These are phyloP conservation scores for Mesitornis unicolor DNA, from an alignment of 2,113 vertebrate species.

Conservation along the genomic window DNA sequence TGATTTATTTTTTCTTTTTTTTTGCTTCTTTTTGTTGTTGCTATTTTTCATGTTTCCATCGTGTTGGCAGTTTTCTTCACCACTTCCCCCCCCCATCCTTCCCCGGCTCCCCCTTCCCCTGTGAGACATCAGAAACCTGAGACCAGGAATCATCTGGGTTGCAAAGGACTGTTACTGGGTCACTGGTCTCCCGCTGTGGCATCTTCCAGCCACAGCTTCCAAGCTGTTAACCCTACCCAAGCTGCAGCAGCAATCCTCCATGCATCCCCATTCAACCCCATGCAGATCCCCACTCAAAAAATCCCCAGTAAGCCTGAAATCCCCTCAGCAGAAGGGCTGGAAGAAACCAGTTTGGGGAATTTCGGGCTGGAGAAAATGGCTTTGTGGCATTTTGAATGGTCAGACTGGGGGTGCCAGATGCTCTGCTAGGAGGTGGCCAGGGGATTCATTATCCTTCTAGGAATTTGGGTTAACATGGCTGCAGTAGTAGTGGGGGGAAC, in stretches of 20 bases:
- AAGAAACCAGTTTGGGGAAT: accelerated
- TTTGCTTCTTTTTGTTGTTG: neutral
- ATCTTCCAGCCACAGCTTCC: neutral
- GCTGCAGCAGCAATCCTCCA: neutral
- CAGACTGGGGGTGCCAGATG: neutral
- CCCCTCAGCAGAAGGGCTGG: neutral
- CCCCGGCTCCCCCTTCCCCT: accelerated
- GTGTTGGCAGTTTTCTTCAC: neutral
- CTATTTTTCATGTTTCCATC: conserved; percentile 24
- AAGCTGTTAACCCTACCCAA: neutral
- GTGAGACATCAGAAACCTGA: neutral
- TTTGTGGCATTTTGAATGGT: neutral
- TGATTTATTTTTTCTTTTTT: neutral
- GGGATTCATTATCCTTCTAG: neutral
- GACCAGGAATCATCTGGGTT: neutral
- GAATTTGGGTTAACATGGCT: neutral
- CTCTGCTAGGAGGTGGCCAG: accelerated
- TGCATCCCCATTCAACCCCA: accelerated
- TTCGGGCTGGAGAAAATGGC: neutral
- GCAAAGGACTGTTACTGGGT: neutral
- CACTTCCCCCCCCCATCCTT: neutral
- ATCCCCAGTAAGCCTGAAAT: accelerated
- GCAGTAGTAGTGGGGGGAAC: neutral
- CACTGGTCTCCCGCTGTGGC: neutral
- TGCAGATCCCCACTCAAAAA: neutral